Conservation (phyloP, 2,113 vertebrate species). For the Trochalopteron elliotii region DNA sequence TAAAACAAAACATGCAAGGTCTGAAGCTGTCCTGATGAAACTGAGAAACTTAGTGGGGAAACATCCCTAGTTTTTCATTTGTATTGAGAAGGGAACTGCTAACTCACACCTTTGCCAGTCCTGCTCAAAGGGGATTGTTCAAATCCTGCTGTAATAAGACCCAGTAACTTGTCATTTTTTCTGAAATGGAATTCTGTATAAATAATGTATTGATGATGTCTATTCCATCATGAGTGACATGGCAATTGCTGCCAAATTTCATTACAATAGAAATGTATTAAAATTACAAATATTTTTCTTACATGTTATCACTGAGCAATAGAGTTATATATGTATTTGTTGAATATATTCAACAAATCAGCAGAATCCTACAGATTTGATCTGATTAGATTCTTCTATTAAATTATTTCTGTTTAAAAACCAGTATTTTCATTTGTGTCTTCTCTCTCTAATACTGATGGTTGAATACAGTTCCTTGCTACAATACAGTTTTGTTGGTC, state of each 20-base stretch:
- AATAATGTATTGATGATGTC: neutral
- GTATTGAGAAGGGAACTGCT: neutral
- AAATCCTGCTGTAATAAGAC: neutral
- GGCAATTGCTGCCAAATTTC: neutral
- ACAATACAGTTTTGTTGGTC: neutral
- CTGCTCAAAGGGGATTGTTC: neutral
- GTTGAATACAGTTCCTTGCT: neutral
- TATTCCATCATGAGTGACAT: neutral
- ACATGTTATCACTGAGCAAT: neutral
- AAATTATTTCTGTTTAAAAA: slow-evolving; percentile 11
- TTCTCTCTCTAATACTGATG: neutral
- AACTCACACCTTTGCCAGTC: neutral
- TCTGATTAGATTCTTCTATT: neutral
- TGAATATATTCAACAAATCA: neutral
- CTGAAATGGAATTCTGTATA: neutral
- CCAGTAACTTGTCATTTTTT: neutral
- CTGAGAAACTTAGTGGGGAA: neutral
- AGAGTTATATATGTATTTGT: neutral
- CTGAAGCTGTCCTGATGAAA: slow-evolving; percentile 82
- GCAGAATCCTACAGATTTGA: neutral
- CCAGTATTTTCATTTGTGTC: neutral
- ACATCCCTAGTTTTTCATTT: neutral
- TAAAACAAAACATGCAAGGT: slow-evolving; percentile 86
- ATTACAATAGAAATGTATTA: neutral
- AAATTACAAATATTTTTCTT: neutral